These are phyloP conservation scores for Mesocentrotus franciscanus DNA, from an alignment of 53 echinoderm and acorn worm genomes.

Conservation along the genomic window DNA sequence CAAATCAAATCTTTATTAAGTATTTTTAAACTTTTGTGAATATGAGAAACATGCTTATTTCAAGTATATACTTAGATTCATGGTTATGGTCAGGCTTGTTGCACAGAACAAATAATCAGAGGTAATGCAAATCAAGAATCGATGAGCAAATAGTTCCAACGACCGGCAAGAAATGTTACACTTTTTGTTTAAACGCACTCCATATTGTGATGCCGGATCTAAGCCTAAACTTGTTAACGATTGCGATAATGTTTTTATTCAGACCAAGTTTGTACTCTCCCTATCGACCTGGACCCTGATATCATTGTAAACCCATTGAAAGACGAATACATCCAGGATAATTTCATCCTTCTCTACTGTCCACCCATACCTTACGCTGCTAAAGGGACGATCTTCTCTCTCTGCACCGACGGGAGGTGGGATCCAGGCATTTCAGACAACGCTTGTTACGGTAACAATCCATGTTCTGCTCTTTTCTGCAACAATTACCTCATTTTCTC, in stretches of 20 bases:
- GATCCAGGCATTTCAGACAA: conserved; percentile 37
- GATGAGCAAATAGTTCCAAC: no score
- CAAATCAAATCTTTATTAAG: no score
- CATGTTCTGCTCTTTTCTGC: background rate
- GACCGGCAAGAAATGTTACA: background rate
- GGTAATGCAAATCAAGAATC: no score
- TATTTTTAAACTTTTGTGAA: no score
- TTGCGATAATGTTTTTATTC: background rate
- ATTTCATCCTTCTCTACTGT: conserved; percentile 49
- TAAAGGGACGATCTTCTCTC: conserved; percentile 28
- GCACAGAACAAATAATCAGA: no score
- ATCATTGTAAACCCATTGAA: background rate
- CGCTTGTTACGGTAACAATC: conserved; percentile 33
- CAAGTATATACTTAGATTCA: no score
- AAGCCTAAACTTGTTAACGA: background rate
- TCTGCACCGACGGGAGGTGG: conserved; percentile 4
- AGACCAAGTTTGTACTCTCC: conserved; percentile 11
- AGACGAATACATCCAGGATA: conserved; percentile 16
- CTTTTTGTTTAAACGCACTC: no score
- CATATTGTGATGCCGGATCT: no score
- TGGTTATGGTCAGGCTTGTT: no score
- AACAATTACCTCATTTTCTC: background rate
- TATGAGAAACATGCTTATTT: no score
- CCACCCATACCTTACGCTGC: conserved; percentile 43
- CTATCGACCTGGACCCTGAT: conserved; percentile 28